phyloP scores from a whole-genome alignment of 30 jellyfish, hydroid and myxozoan species.

The Catostylus mosaicus region DNA sequence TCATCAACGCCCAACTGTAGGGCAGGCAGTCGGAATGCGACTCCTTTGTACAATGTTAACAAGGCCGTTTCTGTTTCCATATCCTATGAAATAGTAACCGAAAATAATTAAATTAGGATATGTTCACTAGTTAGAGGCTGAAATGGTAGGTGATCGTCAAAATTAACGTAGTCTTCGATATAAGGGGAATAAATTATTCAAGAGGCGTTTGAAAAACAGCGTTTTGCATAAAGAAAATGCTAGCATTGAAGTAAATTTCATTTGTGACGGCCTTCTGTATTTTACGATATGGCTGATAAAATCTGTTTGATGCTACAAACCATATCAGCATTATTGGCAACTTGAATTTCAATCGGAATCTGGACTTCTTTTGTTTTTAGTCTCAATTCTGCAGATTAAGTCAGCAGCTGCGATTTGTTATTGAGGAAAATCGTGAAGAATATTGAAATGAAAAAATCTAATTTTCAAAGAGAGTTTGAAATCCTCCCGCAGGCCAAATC shows the following conservation, averaged over 20 bases:
- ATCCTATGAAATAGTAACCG: neutral
- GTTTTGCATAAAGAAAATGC: neutral
- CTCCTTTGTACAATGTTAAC: slow-evolving; percentile 6
- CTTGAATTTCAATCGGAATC: neutral
- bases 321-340: neutral
- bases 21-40: slow-evolving; percentile 62
- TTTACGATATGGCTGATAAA: neutral
- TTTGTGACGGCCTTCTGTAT: neutral
- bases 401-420: neutral
- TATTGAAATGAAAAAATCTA: too few species aligned
- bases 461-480: too few species aligned
- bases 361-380: neutral
- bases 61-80: slow-evolving; percentile 42
- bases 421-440: too few species aligned
- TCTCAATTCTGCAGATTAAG: neutral
- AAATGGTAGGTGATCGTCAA: neutral
- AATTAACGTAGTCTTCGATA: neutral
- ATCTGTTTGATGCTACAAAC: neutral
- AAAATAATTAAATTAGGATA: neutral
- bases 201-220: neutral
- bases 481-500: too few species aligned
- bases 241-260: neutral
- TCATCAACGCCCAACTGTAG: slow-evolving; percentile 11
- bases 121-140: neutral
- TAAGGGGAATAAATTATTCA: neutral